These are phyloP conservation scores for Hydractinia echinata DNA, from an alignment of 30 jellyfish, hydroid and myxozoan species.

Conservation along the genomic window DNA sequence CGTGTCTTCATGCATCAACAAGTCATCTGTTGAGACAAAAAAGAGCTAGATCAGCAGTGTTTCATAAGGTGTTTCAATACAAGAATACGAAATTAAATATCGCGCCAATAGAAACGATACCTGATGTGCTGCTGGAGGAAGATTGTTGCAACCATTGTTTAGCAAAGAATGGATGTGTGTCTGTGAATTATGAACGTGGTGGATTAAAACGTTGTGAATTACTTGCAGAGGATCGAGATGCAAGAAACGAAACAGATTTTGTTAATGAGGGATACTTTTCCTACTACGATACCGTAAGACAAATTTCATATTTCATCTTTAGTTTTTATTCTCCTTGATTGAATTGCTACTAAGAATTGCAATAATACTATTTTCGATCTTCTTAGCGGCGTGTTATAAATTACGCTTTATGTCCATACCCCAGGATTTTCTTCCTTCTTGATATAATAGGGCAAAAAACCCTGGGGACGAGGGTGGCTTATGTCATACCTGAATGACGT, in stretches of 20 bases:
- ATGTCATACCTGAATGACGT: too few relatives aligned
- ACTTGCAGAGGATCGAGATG: neutral
- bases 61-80: neutral
- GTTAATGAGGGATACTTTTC: neutral
- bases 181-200: neutral
- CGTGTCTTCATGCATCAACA: too few relatives aligned
- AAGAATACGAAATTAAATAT: neutral
- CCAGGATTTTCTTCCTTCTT: too few relatives aligned
- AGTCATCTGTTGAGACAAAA: slow-evolving; percentile 2
- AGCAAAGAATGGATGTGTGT: neutral
- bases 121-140: neutral
- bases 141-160: neutral
- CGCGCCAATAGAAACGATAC: neutral
- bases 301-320: too few relatives aligned
- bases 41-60: slow-evolving; percentile 14
- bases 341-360: too few relatives aligned
- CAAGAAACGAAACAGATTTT: neutral
- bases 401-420: too few relatives aligned
- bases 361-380: too few relatives aligned
- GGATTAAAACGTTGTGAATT: neutral
- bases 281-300: neutral
- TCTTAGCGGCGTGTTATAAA: too few relatives aligned
- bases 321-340: neutral
- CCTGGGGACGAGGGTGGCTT: too few relatives aligned
- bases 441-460: too few relatives aligned